Conservation (phyloP, 1,140 invertebrate genomes). For the Cyclargus thomasi region DNA sequence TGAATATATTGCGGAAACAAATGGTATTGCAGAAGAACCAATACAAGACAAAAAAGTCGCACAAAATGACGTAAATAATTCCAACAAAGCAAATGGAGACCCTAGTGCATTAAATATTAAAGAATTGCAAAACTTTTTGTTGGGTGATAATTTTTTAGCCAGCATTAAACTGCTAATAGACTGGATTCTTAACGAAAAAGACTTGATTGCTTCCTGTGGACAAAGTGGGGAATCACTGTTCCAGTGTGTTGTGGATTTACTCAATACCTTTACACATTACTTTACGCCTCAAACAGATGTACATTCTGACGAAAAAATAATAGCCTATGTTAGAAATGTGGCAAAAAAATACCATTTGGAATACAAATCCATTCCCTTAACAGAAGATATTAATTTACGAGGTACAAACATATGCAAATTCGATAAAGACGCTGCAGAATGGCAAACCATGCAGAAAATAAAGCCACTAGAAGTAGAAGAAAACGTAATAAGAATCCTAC, state of each 20-base stretch:
- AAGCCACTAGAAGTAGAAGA: slow-evolving; percentile 77
- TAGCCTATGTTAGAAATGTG: slow-evolving; percentile 47
- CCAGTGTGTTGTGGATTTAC: slow-evolving; percentile 68
- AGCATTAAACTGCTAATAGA: slow-evolving; percentile 64
- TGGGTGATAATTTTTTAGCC: slow-evolving; percentile 61
- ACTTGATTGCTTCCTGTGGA: slow-evolving; percentile 69
- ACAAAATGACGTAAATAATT: slow-evolving; percentile 13
- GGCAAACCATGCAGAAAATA: slow-evolving; percentile 78
- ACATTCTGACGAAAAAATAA: slow-evolving; percentile 37
- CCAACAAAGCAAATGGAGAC: slow-evolving; percentile 23
- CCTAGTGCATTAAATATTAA: slow-evolving; percentile 27
- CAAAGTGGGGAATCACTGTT: slow-evolving; percentile 67
- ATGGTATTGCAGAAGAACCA: slow-evolving; percentile 3
- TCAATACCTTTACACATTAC: slow-evolving; percentile 65
- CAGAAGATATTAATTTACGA: slow-evolving; percentile 83
- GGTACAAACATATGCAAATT: slow-evolving; percentile 80
- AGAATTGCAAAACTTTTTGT: slow-evolving; percentile 53
- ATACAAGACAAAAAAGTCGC: neutral
- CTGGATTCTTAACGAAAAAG: slow-evolving; percentile 67
- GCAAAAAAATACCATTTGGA: slow-evolving; percentile 69
- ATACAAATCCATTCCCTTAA: slow-evolving; percentile 78
- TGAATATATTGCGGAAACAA: slow-evolving; percentile 22
- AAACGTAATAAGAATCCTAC: slow-evolving; percentile 79
- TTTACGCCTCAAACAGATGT: slow-evolving; percentile 51
- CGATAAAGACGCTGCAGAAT: slow-evolving; percentile 81